Percentiles rank a stretch among this genome's conserved stretches.
Evolutionary conservation across 1,140 invertebrate genomes (phyloP).

Genomic region (Camponotus floridanus): DNA sequence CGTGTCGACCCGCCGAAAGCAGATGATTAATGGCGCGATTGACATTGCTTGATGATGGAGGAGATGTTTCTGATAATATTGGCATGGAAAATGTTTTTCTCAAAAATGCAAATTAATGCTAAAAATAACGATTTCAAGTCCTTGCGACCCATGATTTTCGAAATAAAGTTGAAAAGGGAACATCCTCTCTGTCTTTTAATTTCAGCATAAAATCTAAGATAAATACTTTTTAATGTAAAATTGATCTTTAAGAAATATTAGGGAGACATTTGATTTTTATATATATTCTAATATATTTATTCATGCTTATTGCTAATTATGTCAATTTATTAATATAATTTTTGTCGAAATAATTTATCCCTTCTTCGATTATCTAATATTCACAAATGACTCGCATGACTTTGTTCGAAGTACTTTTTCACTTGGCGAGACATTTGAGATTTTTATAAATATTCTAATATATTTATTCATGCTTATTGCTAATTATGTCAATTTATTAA

Average conservation of each 20-base stretch:
- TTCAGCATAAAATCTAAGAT: neutral
- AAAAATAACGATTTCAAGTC: neutral
- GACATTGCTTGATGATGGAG: slow-evolving; percentile 9
- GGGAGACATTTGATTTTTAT: neutral
- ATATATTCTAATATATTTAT: neutral
- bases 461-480: neutral
- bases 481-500: neutral
- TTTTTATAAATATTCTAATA: neutral
- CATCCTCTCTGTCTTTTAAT: neutral
- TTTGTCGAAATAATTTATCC: neutral
- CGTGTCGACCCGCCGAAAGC: neutral
- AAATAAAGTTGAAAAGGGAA: neutral
- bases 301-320: neutral
- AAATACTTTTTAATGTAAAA: neutral
- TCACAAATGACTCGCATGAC: slow-evolving; percentile 21
- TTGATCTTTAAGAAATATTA: neutral
- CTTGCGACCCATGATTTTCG: neutral
- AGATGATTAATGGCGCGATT: slow-evolving; percentile 49
- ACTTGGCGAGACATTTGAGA: neutral
- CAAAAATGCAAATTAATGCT: neutral
- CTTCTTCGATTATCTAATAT: neutral
- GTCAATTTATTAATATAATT: neutral
- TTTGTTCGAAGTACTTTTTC: slow-evolving; percentile 33
- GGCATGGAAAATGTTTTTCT: neutral
- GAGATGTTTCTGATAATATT: slow-evolving; percentile 14